Base-by-base conservation (phyloP, 1,140 invertebrate species). In the Aricia agestis region DNA sequence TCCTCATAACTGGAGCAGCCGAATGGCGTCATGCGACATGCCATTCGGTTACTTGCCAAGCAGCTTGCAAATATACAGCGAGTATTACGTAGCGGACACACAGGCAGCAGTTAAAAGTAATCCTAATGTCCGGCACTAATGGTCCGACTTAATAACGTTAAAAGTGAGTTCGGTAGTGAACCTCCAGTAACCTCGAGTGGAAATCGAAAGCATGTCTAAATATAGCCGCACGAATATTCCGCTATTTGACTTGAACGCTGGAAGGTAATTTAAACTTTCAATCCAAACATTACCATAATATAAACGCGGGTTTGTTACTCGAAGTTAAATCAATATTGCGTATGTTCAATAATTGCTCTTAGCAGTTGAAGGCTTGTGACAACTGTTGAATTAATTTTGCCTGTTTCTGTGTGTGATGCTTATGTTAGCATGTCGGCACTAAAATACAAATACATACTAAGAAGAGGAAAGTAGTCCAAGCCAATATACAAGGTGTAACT, bases 191-290 rank as follows among this genome's bases (percentile, higher is more conserved):
- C 68, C 68, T 61, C 72, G 65, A 74, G 67, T 76, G 67, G 78
- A 76, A 77, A 79, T 74, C 76, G 76, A 79, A 79, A 79, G 76
- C 74, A 72, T 75, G 71, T 71, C 74, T 77, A 79, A 77, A 77
- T 79, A 76, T 76, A 77, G 72, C 61, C 65, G 67, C 68, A 67
- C 72, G 68, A 65, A 70, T 57, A 42, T 31, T 61, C 65, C 36
- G 69, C 63, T 72, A 67, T 68, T 72, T 42, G 69, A 69, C 15
- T 18, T 72, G 15, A 67, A 58, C 67, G 45, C 32, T 18, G 18
- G 25, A 25, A 59, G 67, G 52, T 68, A 52, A 68, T 68, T 68
- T 57, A 57, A 25, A 52, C 25, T 68, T 68, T 68, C 67, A 52
- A 58, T 52, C 11, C 31, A 57, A 57, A 68, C 67, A n/a, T 57